A percentile compares a stretch with the other conserved stretches of the same genome.
Conservation (phyloP, 2,888 invertebrate genomes). For the Eumerus sabulonum region DNA sequence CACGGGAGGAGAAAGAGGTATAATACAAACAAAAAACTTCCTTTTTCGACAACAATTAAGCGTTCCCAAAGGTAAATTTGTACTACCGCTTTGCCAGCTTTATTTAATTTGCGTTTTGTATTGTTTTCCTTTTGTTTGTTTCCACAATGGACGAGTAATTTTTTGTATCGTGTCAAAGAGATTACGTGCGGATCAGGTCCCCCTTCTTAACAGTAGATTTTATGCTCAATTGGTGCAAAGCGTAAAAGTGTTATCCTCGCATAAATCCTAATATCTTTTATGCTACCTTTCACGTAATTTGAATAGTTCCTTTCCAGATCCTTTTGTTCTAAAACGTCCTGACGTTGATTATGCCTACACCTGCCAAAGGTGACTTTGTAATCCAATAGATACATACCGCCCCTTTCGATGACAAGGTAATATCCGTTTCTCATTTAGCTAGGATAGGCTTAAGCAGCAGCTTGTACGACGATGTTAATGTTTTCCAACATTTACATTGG, state of each 20-base stretch:
- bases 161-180: not conserved
- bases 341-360: not conserved
- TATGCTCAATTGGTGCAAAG: constrained; percentile 1
- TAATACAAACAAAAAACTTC: constrained; percentile 4
- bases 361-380: not conserved
- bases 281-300: constrained; percentile 35
- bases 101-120: not conserved
- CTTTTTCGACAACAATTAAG: constrained; percentile 28
- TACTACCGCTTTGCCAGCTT: not conserved
- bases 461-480: constrained; percentile 64
- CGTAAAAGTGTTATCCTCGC: constrained; percentile 9
- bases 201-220: constrained; percentile 7
- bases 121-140: not conserved
- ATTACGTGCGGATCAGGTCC: not conserved
- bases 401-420: constrained; percentile 59
- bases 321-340: too few species aligned
- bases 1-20: not conserved
- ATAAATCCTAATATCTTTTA: not conserved
- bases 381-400: constrained; percentile 12
- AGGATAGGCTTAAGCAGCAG: constrained; percentile 44
- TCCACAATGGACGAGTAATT: not conserved
- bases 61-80: constrained; percentile 26
- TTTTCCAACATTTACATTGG: constrained; percentile 27
- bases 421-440: constrained; percentile 61
- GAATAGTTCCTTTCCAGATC: constrained; percentile 36